Base-by-base conservation (phyloP, 2,888 invertebrate genomes). In the Caenorhabditis sp. region DNA sequence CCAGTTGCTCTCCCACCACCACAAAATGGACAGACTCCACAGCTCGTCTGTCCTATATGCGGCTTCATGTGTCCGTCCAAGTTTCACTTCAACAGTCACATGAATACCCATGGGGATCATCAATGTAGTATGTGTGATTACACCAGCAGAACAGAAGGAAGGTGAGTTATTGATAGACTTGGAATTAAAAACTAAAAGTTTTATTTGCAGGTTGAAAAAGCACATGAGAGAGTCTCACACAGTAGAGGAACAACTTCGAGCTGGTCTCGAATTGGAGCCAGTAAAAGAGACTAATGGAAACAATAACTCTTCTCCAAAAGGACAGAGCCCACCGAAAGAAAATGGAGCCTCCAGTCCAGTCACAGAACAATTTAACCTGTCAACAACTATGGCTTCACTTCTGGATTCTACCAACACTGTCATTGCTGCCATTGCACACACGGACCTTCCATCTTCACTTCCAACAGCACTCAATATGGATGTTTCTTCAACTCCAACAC, bases 101-200 rank as follows among this genome's bases (percentile, higher is more conserved):
- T 94, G 92, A 93, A 93, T 84, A 93, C 92, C 5, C 94, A 94
- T 89, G 92, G 93, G 87, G 92, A 93, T 88, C 92, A 94, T 92
- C 92, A 93, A 85, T 94, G 94, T 90, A 91, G 93, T 37, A 92
- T 93, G 90, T 93, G 94, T 91, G 93, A 93, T 89, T 94, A 93
- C 90, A 92, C 93, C 35, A 93, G 94, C 0, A 92, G 94, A 83
- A 88, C 88, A 0, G 88, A 88, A 67, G 88, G 88, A 56, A 69
- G 47, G 47, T n/a, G 18, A 47, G 40, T n/a, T n/a, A n/a, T n/a
- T n/a, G n/a, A n/a, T n/a, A n/a, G n/a, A n/a, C n/a, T n/a, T n/a
- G n/a, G n/a, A n/a, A n/a, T n/a, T n/a, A n/a, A 40, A 40, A 40
- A 40, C 40, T 40, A 13, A 40, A 3, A 13, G 40, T 11, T 11